Evolutionary conservation across 2,113 vertebrate species (phyloP), one percentile per base, ranked within the genome.

Genomic region (Peromyscus maniculatus): DNA sequence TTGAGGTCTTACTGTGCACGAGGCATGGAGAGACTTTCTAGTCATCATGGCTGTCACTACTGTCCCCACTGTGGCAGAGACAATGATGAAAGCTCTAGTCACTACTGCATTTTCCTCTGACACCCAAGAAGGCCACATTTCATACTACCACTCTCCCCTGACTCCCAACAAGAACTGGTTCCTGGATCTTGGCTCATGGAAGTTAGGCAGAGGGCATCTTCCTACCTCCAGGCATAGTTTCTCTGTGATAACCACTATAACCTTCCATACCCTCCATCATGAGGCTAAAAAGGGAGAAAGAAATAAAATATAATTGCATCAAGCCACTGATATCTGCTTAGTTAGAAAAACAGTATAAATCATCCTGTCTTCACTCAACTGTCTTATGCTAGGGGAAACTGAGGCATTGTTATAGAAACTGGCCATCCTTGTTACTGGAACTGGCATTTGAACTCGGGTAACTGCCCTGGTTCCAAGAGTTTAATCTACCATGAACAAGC

Each of bases 1-100:
- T 10, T 2, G 8, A 62, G 12, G 87, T n/a, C 15, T 84, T 55
- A 7, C 17, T 8, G 9, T 3, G 3, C 0, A 5, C 24, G 77
- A 64, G 22, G 43, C 0, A 0, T 5, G 15, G 12, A 24, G 12
- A 13, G 28, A 86, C 55, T 2, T 0, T 21, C 57, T 52, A 19
- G 71, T 49, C 15, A 77, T 5, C 77, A 64, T 7, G 49, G 12
- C 22, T 64, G 31, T 3, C 9, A 1, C 28, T 10, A 1, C 10
- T 24, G 1, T 72, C 33, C 10, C 24, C 3, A 0, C 2, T 33
- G 22, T 21, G 28, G 22, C 33, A 39, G n/a, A 28, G 33, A 89
- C 71, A 5, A 26, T 8, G 13, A 36, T 82, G 55, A 69, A 52
- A 43, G 21, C 8, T 52, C 59, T 9, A 16, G 22, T 55, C 78